Evolutionary conservation across 2,888 invertebrate genomes (phyloP), one percentile per base, ranked within the genome.

Genomic region (Epicampocera succincta): DNA sequence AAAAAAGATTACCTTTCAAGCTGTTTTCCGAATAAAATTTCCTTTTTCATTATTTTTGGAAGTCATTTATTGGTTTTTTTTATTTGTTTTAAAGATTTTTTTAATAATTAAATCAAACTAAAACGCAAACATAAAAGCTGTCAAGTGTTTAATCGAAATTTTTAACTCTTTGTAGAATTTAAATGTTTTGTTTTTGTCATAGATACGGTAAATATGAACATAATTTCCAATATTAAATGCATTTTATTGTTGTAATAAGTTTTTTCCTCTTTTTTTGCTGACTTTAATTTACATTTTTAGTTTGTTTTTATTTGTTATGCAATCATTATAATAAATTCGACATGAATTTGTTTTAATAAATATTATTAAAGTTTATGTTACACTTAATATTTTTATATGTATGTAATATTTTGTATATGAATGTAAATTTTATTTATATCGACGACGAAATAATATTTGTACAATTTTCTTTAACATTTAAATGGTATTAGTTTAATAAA

Each of bases 201-300:
- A 42, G 68, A 80, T 63, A 75, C 40, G 46, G 29, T 33, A 17
- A 73, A 56, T 73, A 81, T 65, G 52, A 81, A 74, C 44, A 56
- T 61, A 68, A 72, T 76, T 71, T 25, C 12, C 15, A 68, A 73
- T 76, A 74, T 74, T 82, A 82, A 82, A 82, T 82, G 82, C 82
- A 65, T 69, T 78, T 77, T 65, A 71, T 82, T 78, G 78, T 82
- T 77, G 74, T 73, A 65, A 54, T 77, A 66, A 50, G 56, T 66
- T 54, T 52, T n/a, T 60, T 66, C n/a, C 58, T 60, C n/a, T 71
- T 60, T 66, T 60, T 44, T 65, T 74, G 42, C 33, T 50, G 42
- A 42, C 72, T 66, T 40, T 13, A 52, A 54, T 52, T n/a, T 15
- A 61, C 72, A 72, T 42, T 72, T 61, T 42, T n/a, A 58, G 33